Evolutionary conservation across 2,113 vertebrate species (phyloP), one percentile per base, ranked within the genome.

Genomic region (Alosa alosa): DNA sequence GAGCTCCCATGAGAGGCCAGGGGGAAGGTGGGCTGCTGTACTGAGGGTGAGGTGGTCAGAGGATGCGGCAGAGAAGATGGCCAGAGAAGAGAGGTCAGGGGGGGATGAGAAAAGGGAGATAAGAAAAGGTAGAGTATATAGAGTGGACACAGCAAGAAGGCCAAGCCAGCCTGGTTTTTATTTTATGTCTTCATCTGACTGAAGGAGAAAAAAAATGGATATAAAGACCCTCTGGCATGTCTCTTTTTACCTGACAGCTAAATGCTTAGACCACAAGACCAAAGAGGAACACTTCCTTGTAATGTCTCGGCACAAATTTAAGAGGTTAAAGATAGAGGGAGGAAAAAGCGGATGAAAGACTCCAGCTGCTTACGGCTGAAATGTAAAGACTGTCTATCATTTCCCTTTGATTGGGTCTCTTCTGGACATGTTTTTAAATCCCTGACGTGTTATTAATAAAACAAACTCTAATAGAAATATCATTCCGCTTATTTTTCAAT

Each of bases 391-490:
- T 92, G 92, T 93, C 93, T 83, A 83, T 94, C 91, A 86, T 90
- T 90, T 93, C 86, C 82, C 89, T 91, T 90, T 93, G 94, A 95
- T 92, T 93, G 92, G 92, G 89, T 90, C 88, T 91, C 88, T 89
- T 88, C 83, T 75, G 90, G 93, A 93, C 92, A 93, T 93, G 95
- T 93, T 94, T 95, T 95, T 92, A 89, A 94, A 95, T 90, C 92
- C 91, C 86, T 93, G 94, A 95, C 92, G 91, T 87, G 92, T 94
- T 95, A 96, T 95, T 96, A 96, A 96, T 96, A 95, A 96, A 94
- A 94, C 92, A 95, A 94, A 93, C 94, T 93, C 93, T 95, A 95
- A 95, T 96, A 95, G 94, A 96, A 95, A 96, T 95, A 95, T 95
- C 93, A 96, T 95, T 95, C 93, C 86, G 92, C 93, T 95, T 95